Evolutionary conservation across 2,797 vertebrate genomes (phyloP), one percentile per base, ranked within the genome.

Genomic region (Helostoma temminkii): DNA sequence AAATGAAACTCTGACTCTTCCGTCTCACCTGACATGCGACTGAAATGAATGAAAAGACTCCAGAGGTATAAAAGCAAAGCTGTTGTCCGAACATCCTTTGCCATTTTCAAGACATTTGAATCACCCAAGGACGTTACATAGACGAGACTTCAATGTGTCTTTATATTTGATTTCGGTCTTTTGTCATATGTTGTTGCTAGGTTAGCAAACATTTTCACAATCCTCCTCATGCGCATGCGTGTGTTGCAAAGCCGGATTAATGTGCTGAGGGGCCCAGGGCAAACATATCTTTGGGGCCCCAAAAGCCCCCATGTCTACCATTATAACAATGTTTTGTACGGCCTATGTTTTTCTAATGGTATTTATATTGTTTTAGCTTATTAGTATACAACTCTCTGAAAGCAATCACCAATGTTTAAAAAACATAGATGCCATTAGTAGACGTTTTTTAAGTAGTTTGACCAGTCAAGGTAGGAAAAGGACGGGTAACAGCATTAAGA

Each of bases 21-120:
- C 11, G 11, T 30, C 88, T 88, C 71, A 91, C 89, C 87, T 85
- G 89, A 78, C 39, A 55, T 0, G 58, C 46, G 25, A 41, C 71
- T 46, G 43, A 84, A 19, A n/a, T 57, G 80, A 66, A 74, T 14
- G 25, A 78, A 74, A 45, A 85, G 47, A 56, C 26, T 60, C 78
- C 81, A 88, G 10, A 90, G 52, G 45, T 16, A 73, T 3, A 80
- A 42, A 34, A 48, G 2, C 21, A 76, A 48, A 47, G 64, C 59
- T 14, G 64, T 15, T 6, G 43, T 43, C 19, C 30, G 37, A 62
- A 34, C 41, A 45, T 55, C 37, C n/a, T 19, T 37, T 10, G 62
- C 58, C 86, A 88, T 88, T 37, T 67, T 78, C 15, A 61, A 41
- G 46, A 26, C 83, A 85, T 79, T 5, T 65, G 67, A 1, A 15